Conservation (phyloP, 2,113 vertebrate genomes). For the Peromyscus maniculatus region DNA sequence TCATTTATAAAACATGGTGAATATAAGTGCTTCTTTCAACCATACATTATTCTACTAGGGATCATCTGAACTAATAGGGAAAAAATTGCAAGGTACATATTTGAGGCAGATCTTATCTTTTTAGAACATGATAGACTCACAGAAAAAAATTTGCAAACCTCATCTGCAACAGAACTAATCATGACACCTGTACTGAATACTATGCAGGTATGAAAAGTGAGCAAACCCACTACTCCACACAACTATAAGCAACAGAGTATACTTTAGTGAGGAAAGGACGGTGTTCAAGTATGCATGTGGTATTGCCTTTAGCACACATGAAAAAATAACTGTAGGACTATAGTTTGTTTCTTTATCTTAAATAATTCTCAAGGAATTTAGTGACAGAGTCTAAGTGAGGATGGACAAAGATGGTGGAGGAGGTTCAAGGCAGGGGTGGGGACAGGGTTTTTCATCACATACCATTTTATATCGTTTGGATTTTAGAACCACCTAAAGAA, state of each 20-base stretch:
- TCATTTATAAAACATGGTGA: not conserved
- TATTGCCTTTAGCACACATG: not conserved
- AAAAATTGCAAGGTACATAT: not conserved
- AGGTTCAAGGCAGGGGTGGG: not conserved
- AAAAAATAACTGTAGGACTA: slow-evolving; percentile 14
- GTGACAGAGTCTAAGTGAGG: not conserved
- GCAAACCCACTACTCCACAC: not conserved
- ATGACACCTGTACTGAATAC: not conserved
- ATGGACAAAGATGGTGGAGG: not conserved
- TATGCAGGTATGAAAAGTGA: not conserved
- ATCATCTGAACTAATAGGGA: not conserved
- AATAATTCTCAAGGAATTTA: not conserved
- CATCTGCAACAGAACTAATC: slow-evolving; percentile 20
- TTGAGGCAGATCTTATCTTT: not conserved
- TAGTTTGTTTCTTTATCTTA: slow-evolving; percentile 35
- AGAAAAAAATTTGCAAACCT: not conserved
- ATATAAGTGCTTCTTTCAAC: not conserved
- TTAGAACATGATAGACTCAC: not conserved
- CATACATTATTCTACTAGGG: not conserved
- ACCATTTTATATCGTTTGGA: not conserved
- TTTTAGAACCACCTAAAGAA: not conserved
- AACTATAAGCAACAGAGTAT: not conserved
- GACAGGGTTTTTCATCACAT: not conserved
- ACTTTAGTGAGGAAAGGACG: slow-evolving; percentile 45
- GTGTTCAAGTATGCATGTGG: not conserved